Conservation (phyloP, 2,888 invertebrate genomes). For the Pyrrhia umbra region DNA sequence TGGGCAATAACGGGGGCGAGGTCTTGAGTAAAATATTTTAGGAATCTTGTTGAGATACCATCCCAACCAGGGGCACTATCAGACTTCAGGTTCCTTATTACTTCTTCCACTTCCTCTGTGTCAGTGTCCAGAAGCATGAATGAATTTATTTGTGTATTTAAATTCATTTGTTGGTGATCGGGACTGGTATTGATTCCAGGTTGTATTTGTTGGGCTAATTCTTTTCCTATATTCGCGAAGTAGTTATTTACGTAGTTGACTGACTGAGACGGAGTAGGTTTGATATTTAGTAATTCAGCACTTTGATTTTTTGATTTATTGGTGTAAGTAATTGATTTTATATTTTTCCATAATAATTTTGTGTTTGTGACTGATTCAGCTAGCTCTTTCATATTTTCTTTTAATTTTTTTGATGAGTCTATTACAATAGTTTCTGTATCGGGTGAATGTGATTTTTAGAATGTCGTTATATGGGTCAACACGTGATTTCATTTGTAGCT, state of each 20-base stretch:
- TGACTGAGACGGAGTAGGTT: background rate
- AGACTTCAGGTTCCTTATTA: background rate
- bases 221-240: conserved; percentile 8
- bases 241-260: background rate
- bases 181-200: background rate
- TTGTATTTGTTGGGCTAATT: conserved; percentile 2
- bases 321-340: conserved; percentile 1
- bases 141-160: conserved; percentile 5
- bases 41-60: conserved; percentile 3
- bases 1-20: background rate
- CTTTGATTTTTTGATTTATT: background rate
- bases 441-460: background rate
- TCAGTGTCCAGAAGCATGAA: conserved; percentile 10
- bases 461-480: background rate
- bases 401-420: background rate
- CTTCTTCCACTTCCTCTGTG: background rate
- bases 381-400: background rate
- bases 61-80: background rate
- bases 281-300: background rate
- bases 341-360: conserved; percentile 5
- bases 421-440: background rate
- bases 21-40: background rate
- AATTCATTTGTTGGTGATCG: background rate
- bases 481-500: background rate
- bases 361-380: background rate